These are phyloP conservation scores for Oxytorus armatus DNA, from an alignment of 2,888 invertebrate species.

Conservation along the genomic window DNA sequence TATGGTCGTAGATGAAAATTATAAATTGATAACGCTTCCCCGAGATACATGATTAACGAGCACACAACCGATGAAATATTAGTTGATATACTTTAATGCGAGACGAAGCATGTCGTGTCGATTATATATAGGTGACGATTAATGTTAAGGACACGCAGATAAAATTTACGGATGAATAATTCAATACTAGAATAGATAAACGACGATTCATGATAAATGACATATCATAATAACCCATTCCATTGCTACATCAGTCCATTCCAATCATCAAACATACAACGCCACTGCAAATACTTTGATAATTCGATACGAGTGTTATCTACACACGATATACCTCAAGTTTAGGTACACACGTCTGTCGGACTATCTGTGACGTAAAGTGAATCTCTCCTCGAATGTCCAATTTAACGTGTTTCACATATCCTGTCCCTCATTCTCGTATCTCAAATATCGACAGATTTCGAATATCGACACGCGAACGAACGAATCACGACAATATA, in stretches of 20 bases:
- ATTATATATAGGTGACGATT: background rate
- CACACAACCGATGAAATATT: background rate
- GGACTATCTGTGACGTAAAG: background rate
- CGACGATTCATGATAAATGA: background rate
- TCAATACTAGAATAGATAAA: background rate
- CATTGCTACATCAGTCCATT: background rate
- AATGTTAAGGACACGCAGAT: background rate
- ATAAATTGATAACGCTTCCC: background rate
- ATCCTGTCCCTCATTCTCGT: background rate
- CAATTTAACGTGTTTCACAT: background rate
- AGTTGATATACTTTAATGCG: background rate
- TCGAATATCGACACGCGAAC: background rate
- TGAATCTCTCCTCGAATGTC: background rate
- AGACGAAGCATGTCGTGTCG: no score
- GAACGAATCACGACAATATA: background rate
- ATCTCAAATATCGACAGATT: conserved; percentile 5
- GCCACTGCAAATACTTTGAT: background rate
- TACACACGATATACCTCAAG: background rate
- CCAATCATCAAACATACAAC: background rate
- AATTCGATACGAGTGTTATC: background rate
- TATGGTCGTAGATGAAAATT: no score
- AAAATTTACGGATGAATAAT: conserved; percentile 12
- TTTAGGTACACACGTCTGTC: background rate
- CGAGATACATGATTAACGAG: conserved; percentile 15
- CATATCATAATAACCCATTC: background rate